A percentile compares a stretch with the other conserved stretches of the same genome.
Conservation (phyloP, 2,888 invertebrate genomes). For the Conchocele bisecta region DNA sequence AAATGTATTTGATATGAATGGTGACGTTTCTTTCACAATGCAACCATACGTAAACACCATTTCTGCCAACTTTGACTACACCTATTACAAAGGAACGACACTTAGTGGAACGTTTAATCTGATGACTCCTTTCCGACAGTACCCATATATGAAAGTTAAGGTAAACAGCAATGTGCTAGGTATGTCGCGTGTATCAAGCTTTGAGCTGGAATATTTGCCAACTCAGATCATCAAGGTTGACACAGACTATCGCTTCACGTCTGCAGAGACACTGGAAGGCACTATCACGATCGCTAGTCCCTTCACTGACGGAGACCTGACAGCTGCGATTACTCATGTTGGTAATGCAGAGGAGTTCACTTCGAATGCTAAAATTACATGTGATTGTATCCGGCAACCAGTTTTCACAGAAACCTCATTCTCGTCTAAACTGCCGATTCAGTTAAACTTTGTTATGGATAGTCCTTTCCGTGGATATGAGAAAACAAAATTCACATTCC, state of each 20-base stretch:
- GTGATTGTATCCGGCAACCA: conserved; percentile 41
- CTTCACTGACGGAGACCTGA: conserved; percentile 51
- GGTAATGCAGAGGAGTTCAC: conserved; percentile 52
- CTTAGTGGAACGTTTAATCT: conserved; percentile 50
- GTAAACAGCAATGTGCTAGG: conserved; percentile 53
- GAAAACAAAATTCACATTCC: conserved; percentile 55
- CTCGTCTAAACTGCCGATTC: conserved; percentile 36
- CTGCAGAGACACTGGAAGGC: conserved; percentile 55
- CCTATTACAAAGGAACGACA: conserved; percentile 43
- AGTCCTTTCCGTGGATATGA: conserved; percentile 64
- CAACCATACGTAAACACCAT: conserved; percentile 56
- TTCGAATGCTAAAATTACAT: conserved; percentile 56
- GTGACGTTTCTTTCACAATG: conserved; percentile 53
- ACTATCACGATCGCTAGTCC: conserved; percentile 57
- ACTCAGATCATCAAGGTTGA: conserved; percentile 58
- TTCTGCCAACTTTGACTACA: conserved; percentile 44
- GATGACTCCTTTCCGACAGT: conserved; percentile 57
- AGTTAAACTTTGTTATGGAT: conserved; percentile 48
- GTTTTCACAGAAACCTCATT: conserved; percentile 45
- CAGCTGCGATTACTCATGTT: conserved; percentile 55
- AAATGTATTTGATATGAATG: conserved; percentile 43
- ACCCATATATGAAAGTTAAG: conserved; percentile 59
- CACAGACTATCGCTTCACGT: conserved; percentile 49
- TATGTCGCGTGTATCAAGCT: conserved; percentile 40
- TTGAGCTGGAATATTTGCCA: conserved; percentile 62